These are phyloP conservation scores for Serranus cabrilla DNA, from an alignment of 2,797 vertebrate genomes.

Conservation along the genomic window DNA sequence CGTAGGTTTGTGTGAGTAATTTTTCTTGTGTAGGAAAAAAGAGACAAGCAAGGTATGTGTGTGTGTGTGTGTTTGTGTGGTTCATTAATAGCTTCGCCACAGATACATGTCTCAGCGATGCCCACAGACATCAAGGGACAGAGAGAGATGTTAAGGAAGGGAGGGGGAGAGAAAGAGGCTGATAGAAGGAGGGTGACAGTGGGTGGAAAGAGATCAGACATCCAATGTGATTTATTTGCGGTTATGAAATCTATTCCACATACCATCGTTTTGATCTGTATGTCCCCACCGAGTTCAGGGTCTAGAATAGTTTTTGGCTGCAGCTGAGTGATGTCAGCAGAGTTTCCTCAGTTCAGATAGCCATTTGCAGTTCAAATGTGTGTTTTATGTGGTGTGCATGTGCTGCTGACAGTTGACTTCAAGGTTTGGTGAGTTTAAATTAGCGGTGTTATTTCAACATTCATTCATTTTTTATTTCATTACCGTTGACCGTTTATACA, in stretches of 20 bases:
- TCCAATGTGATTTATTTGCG: slow-evolving; percentile 60
- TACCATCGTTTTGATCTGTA: slow-evolving; percentile 32
- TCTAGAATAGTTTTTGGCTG: slow-evolving; percentile 32
- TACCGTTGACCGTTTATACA: too few relatives aligned
- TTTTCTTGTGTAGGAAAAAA: background rate
- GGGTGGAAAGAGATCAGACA: slow-evolving; percentile 56
- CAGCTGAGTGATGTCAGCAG: slow-evolving; percentile 19
- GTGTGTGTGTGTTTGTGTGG: slow-evolving; percentile 8
- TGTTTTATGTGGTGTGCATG: too few relatives aligned
- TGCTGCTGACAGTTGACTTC: too few relatives aligned
- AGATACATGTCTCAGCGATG: slow-evolving; percentile 37
- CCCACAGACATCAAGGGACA: slow-evolving; percentile 44
- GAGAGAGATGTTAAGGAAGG: slow-evolving; percentile 26
- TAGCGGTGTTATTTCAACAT: too few relatives aligned
- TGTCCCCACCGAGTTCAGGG: slow-evolving; percentile 31
- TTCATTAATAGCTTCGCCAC: slow-evolving; percentile 51
- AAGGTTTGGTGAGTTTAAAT: too few relatives aligned
- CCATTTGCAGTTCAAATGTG: too few relatives aligned
- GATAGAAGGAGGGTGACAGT: slow-evolving; percentile 40
- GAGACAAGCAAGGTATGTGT: slow-evolving; percentile 3
- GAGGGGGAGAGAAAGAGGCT: slow-evolving; percentile 19
- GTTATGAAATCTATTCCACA: slow-evolving; percentile 53
- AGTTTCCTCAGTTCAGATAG: too few relatives aligned
- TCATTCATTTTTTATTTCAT: too few relatives aligned
- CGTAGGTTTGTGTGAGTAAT: slow-evolving; percentile 9